Evolutionary conservation across 2,113 vertebrate species (phyloP), one percentile per base, ranked within the genome.

Genomic region (Gymnogyps californianus): DNA sequence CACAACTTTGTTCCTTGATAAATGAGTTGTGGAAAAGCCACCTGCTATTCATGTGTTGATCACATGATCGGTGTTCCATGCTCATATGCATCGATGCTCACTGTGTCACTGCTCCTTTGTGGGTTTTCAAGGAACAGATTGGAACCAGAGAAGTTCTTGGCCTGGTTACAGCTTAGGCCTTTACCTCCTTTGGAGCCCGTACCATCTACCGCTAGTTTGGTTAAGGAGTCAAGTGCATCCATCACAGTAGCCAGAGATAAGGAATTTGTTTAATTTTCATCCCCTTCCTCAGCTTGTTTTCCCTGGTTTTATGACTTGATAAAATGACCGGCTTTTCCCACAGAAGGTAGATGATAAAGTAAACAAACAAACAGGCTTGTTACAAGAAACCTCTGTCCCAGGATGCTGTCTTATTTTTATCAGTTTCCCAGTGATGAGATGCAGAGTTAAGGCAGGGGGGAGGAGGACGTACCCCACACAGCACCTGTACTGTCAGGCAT

Each of bases 81-180:
- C 59, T 51, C 52, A 6, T 1, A 1, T 1, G 32, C 32, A 4
- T 17, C 1, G 1, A 3, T 15, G 15, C 46, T 20, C 10, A 7
- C 22, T 1, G 22, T 9, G 61, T 9, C 58, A 13, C 32, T 32
- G 46, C 38, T 38, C 38, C 31, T 28, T 15, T 5, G 28, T 1
- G 72, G 57, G 40, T 7, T 49, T 44, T 62, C 47, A 36, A 13
- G 49, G 51, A 40, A 28, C 72, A 42, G 44, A 8, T 1, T n/a
- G 71, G 62, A 54, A 59, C 36, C 2, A 11, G 69, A 51, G 18
- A 4, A 24, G 47, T 25, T 42, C 20, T 31, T 11, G 22, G 58
- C 42, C 20, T 7, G 16, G 40, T 15, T 31, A 22, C 0, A 2
- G n/a, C n/a, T 26, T 7, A 40, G 28, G 49, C 42, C 57, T 57